phyloP scores from a whole-genome alignment of 2,888 invertebrate species.

The Hypena proboscidalis region DNA sequence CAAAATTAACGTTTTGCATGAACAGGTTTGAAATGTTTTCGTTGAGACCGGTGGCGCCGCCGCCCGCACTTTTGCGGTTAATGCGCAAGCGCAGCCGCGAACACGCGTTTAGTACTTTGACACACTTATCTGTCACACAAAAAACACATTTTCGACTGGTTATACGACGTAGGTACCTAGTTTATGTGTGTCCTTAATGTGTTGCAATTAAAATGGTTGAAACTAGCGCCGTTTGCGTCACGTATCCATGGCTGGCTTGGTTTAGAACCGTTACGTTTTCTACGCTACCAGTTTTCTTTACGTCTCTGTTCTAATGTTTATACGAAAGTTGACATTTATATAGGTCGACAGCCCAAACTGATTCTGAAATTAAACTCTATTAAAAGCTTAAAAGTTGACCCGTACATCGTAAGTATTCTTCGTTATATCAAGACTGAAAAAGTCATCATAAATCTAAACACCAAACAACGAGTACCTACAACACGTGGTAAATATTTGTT shows the following conservation, averaged over 20 bases:
- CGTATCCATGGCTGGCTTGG: constrained; percentile 2
- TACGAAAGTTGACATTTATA: not conserved
- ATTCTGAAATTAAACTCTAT: too few relatives aligned
- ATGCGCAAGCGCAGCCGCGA: constrained; percentile 65
- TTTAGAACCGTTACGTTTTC: constrained; percentile 30
- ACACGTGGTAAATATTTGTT: constrained; percentile 69
- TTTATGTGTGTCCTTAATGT: constrained; percentile 12
- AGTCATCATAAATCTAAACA: constrained; percentile 65
- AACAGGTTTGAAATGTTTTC: constrained; percentile 71
- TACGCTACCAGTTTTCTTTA: constrained; percentile 25
- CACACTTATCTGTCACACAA: constrained; percentile 65
- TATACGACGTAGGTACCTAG: constrained; percentile 26
- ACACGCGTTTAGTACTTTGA: constrained; percentile 74
- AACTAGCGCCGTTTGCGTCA: constrained; percentile 9
- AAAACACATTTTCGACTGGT: constrained; percentile 35
- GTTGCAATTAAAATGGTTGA: constrained; percentile 2
- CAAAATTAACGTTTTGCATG: constrained; percentile 68
- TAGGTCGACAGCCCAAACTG: too few relatives aligned
- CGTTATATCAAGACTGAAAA: constrained; percentile 55
- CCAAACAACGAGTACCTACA: too few relatives aligned
- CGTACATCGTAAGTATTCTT: constrained; percentile 62
- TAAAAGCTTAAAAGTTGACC: constrained; percentile 53
- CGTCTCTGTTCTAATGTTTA: constrained; percentile 13
- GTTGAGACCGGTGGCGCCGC: constrained; percentile 58
- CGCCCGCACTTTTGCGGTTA: constrained; percentile 69